These are phyloP conservation scores for Dicrurus megarhynchus DNA, from an alignment of 2,113 vertebrate genomes.

Conservation along the genomic window DNA sequence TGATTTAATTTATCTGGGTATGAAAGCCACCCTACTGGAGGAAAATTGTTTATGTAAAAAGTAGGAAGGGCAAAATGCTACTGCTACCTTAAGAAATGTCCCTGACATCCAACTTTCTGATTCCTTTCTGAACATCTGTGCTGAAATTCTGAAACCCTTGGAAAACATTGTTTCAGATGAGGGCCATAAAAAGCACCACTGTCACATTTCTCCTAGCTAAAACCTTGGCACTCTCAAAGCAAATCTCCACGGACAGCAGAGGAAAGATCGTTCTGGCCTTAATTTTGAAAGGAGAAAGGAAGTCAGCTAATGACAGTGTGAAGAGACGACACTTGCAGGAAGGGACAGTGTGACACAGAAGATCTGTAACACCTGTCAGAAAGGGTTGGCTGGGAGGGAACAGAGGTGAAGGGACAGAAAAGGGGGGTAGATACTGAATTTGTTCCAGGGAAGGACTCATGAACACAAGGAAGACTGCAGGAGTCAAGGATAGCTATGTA, in stretches of 20 bases:
- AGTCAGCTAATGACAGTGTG: not conserved
- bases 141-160: not conserved
- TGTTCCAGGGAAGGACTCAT: not conserved
- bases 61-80: not conserved
- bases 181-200: not conserved
- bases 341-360: not conserved
- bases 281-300: not conserved
- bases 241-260: not conserved
- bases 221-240: not conserved
- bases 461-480: not conserved
- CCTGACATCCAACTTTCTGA: not conserved
- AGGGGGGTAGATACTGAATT: not conserved
- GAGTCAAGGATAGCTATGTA: rapidly evolving
- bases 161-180: not conserved
- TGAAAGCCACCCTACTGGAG: not conserved
- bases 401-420: not conserved
- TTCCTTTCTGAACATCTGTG: not conserved
- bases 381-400: not conserved
- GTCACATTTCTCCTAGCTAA: not conserved
- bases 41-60: not conserved
- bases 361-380: not conserved
- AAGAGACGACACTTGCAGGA: not conserved
- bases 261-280: not conserved
- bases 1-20: not conserved
- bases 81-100: not conserved